Conservation (phyloP, 2,797 vertebrate species). For the Dicrostonyx torquatus region DNA sequence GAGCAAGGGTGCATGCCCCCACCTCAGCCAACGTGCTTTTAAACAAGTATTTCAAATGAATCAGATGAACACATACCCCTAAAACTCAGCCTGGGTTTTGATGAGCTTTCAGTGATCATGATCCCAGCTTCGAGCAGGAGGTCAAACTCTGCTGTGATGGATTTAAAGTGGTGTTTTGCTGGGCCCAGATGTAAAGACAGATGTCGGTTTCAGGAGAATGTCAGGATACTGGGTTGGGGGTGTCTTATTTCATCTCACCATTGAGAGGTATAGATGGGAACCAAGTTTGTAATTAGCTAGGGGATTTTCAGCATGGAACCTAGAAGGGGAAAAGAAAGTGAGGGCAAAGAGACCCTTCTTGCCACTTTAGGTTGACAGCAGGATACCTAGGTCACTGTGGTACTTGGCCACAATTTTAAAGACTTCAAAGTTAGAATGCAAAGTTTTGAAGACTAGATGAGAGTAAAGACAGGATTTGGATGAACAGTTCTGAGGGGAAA, state of each 20-base stretch:
- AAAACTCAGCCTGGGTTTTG: constrained; percentile 19
- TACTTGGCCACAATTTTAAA: neutral
- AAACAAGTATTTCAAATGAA: constrained; percentile 40
- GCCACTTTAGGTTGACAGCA: neutral
- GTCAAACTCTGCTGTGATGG: neutral
- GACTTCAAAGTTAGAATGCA: neutral
- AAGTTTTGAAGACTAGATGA: neutral
- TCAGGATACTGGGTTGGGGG: neutral
- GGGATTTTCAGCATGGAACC: neutral
- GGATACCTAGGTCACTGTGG: neutral
- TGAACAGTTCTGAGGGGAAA: neutral
- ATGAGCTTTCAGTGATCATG: neutral
- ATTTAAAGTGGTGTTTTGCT: neutral
- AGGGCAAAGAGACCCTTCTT: neutral
- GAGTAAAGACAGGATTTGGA: neutral
- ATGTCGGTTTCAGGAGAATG: neutral
- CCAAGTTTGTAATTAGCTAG: neutral
- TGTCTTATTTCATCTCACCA: neutral
- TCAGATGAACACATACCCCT: neutral
- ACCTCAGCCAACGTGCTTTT: neutral
- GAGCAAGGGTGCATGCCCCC: neutral
- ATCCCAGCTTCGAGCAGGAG: neutral
- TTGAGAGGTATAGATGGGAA: neutral
- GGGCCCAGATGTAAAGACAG: neutral
- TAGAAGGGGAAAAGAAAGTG: neutral